Evolutionary conservation across 2,797 vertebrate species (phyloP), one percentile per base, ranked within the genome.

Genomic region (Sus cebifrons): DNA sequence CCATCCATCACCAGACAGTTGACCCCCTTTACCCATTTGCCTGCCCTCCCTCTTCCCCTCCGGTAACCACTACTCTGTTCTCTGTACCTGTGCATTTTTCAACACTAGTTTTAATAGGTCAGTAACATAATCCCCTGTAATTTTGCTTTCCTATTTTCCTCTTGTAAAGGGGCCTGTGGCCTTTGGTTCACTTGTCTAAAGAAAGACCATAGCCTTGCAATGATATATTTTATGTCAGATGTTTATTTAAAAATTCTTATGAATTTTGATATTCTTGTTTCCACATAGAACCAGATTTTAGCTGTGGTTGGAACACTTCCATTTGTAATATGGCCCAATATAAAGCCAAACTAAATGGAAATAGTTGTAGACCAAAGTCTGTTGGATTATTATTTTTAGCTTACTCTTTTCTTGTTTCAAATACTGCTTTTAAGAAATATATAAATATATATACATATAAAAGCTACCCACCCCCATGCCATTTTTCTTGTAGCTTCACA

Each of bases 331-430:
- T 79, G 92, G 91, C 81, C 86, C 77, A 44, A 27, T 78, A 75
- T 44, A 91, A 92, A 93, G 71, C 79, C 81, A 85, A 77, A 90
- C 95, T 94, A 94, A 97, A 86, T 96, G 89, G 94, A 83, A 96
- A 88, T 90, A 54, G 68, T 96, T 88, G 60, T 73, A 87, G 93
- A 58, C 97, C 91, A 95, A 88, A 96, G 92, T 92, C 83, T 83
- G 77, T 88, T 94, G 91, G 81, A 85, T 97, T 89, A 79, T 93
- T 97, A 96, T 97, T 96, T 94, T 97, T 97, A 97, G 95, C 94
- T 93, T 91, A 75, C 82, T 96, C 95, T 95, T 94, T 96, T 94
- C 96, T 95, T 95, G 86, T 91, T 96, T 93, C 58, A 95, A 96
- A 88, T 25, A 56, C 32, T 94, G 83, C 93, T 96, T 96, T 94